Conservation (phyloP, 2,888 invertebrate genomes). For the Pseudeuparius sepicola region DNA sequence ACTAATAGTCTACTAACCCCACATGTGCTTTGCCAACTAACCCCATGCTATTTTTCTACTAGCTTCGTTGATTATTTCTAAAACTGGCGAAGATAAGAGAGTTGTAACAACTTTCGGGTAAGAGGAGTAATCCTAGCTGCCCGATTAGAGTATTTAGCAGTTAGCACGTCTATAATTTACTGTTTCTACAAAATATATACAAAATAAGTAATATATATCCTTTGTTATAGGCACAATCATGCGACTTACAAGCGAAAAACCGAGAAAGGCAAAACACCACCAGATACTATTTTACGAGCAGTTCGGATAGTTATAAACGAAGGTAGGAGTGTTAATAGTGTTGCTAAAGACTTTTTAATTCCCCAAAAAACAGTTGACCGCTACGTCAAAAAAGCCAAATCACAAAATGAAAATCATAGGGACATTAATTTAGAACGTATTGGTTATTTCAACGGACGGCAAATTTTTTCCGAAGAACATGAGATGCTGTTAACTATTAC, state of each 20-base stretch:
- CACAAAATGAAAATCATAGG: background rate
- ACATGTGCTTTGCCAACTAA: no score
- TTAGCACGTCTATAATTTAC: no score
- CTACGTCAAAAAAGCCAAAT: constrained; percentile 6
- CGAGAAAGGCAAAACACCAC: constrained; percentile 13
- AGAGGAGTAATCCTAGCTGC: no score
- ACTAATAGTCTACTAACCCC: no score
- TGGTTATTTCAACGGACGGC: constrained; percentile 7
- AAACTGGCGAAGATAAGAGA: no score
- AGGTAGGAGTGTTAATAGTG: constrained; percentile 11
- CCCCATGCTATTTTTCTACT: no score
- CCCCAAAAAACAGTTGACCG: constrained; percentile 11
- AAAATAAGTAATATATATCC: no score
- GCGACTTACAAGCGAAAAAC: constrained; percentile 12
- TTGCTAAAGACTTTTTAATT: constrained; percentile 12
- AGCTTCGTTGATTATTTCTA: no score
- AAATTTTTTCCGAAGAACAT: constrained; percentile 10
- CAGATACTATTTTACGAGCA: constrained; percentile 9
- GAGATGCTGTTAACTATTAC: constrained; percentile 10
- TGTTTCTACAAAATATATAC: no score
- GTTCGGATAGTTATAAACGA: constrained; percentile 5
- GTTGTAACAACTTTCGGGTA: no score
- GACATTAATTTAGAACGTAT: constrained; percentile 5
- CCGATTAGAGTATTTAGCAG: no score
- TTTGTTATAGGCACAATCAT: no score